Base-by-base conservation (phyloP, 2,113 vertebrate genomes). In the Thamnophis sirtalis region DNA sequence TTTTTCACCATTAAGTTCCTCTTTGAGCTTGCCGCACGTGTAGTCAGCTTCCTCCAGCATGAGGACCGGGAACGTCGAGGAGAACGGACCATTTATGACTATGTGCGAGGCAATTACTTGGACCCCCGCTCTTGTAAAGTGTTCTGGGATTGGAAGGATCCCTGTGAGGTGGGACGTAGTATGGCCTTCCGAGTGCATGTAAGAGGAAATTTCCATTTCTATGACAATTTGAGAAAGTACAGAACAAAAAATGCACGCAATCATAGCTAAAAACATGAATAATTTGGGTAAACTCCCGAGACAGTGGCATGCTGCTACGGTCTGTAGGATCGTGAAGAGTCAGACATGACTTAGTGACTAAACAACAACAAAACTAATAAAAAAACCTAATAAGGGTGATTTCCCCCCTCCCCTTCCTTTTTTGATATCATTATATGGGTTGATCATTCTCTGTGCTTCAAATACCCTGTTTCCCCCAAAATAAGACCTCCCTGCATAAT, bases 1-100 rank as follows among this genome's bases (percentile, higher is more conserved):
- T 98, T 99, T 98, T 99, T 99, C 97, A 99, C 98, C 97, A 99
- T 99, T 98, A 99, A 99, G 98, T 99, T 99, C 98, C 98, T 99
- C 93, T 99, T 98, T 97, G 99, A 99, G 97, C 98, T 99, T 96
- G 98, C 99, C 94, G 99, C 99, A 96, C 98, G 99, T 91, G 98
- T 99, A 96, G 98, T 99, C 98, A 99, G 98, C 98, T 99, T 99
- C 97, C 98, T 99, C 96, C 99, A 99, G 95, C 98, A 99, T 99
- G 99, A 99, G 96, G 99, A 99, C 97, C 98, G 99, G 93, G 98
- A 99, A 21, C 98, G 99, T 93, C 98, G 98, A 94, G 98, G 98
- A 91, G 99, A 99, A 96, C 98, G 99, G 93, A 99, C 98, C 93
- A 99, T 99, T 95, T 99, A 99, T 88, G 99, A 99, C 98, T 99